Evolutionary conservation across 2,113 vertebrate genomes (phyloP), one percentile per base, ranked within the genome.

Genomic region (Chaetura pelagica): DNA sequence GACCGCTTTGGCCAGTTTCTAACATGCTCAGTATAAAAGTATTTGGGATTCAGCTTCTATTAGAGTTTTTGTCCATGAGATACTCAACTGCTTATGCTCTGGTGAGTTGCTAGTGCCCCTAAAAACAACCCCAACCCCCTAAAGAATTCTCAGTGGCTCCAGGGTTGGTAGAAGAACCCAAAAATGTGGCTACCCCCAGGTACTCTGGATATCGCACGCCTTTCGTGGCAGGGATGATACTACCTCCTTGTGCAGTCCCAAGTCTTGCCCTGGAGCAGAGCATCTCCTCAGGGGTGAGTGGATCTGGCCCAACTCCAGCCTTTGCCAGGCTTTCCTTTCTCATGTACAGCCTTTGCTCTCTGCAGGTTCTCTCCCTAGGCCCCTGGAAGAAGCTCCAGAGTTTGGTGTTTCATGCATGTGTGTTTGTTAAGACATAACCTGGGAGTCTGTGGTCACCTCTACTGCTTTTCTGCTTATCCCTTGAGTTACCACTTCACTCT

Each of bases 381-480:
- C 16, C 4, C 7, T 63, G 20, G n/a, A 76, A 66, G n/a, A 76
- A 69, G 7, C 2, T 71, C 54, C 44, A 84, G 19, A 61, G 21
- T 40, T 81, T 69, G 46, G 38, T 71, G 59, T 22, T 75, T n/a
- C 4, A 7, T 23, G 20, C 8, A 9, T 42, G 19, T 40, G 7
- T 7, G 7, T 48, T 87, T 91, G 26, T 38, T 42, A 38, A 23
- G 34, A 24, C 0, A 2, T n/a, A 71, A 59, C 13, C 23, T 77
- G 62, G 26, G n/a, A 3, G 6, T 21, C 22, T 0, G 0, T 55
- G 84, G 78, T 75, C 94, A 51, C 42, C 64, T 87, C 72, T 74
- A 35, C 42, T 89, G 73, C 42, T 42, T 81, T 69, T 88, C 40
- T 80, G 74, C 64, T 94, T 95, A 78, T 87, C 64, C 93, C 27